Percentiles rank a stretch among this genome's conserved stretches.
Conservation (phyloP, 2,888 invertebrate genomes). For the Bibio marci region DNA sequence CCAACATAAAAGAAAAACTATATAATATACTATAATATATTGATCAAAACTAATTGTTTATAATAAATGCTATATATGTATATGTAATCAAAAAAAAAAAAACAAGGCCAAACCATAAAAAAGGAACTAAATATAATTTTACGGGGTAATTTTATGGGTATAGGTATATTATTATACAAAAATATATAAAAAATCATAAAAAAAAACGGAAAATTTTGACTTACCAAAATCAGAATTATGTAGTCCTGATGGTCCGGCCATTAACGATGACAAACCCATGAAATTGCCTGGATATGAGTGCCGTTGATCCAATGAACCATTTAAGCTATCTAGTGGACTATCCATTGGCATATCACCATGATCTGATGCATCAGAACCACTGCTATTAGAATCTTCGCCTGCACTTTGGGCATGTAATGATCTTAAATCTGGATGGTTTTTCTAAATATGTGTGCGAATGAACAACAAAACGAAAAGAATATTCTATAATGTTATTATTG, state of each 20-base stretch:
- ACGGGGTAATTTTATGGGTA: background rate
- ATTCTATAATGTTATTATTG: background rate
- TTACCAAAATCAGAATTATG: conserved; percentile 66
- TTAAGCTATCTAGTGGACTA: conserved; percentile 41
- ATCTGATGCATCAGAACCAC: conserved; percentile 62
- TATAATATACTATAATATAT: too few relatives aligned
- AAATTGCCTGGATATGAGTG: conserved; percentile 65
- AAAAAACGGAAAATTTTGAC: conserved; percentile 20
- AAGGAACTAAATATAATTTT: background rate
- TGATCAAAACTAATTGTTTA: too few relatives aligned
- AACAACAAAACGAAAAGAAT: conserved; percentile 2
- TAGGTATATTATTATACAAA: background rate
- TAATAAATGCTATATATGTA: too few relatives aligned
- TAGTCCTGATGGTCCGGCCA: conserved; percentile 77
- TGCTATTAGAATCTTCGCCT: conserved; percentile 70
- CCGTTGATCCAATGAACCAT: conserved; percentile 46
- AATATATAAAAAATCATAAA: background rate
- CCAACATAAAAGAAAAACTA: too few relatives aligned
- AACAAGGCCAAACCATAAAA: background rate
- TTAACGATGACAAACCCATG: conserved; percentile 59
- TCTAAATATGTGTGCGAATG: conserved; percentile 15
- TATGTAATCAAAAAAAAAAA: too few relatives aligned
- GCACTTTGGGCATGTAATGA: conserved; percentile 49
- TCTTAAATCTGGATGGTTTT: conserved; percentile 37
- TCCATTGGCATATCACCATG: conserved; percentile 39